A percentile compares a stretch with the other conserved stretches of the same genome.
Evolutionary conservation across 1,140 invertebrate species (phyloP).

Genomic region (Ceratosolen fusciceps): DNA sequence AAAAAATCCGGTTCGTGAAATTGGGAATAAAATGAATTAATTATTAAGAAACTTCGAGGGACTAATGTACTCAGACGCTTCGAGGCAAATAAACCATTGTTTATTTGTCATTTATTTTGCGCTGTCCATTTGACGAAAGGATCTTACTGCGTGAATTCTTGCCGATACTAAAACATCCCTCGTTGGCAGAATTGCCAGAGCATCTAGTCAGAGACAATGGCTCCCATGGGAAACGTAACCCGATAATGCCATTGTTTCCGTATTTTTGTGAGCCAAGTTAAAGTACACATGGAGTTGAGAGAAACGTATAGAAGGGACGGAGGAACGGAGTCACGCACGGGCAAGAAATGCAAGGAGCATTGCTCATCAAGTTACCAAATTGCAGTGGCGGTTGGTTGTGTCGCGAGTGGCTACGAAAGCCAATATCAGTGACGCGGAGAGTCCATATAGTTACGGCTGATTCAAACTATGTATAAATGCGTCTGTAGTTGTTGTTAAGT

Average conservation of each 20-base stretch:
- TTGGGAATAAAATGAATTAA: no score
- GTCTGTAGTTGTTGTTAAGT: not conserved
- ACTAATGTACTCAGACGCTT: no score
- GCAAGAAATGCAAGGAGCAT: not conserved
- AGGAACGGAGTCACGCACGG: no score
- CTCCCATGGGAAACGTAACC: not conserved
- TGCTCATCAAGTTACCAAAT: not conserved
- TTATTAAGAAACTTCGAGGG: no score
- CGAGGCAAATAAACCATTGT: no score
- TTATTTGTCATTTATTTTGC: no score
- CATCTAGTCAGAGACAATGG: not conserved
- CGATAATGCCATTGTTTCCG: slow-evolving; percentile 3
- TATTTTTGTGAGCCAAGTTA: not conserved
- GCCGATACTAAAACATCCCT: not conserved
- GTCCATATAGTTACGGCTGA: not conserved
- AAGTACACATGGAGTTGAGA: not conserved
- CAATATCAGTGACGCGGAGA: not conserved
- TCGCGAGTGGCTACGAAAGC: not conserved
- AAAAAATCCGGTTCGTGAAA: no score
- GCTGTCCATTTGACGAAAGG: no score
- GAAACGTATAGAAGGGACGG: not conserved
- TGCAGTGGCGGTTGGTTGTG: not conserved
- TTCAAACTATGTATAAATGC: not conserved
- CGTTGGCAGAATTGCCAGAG: not conserved
- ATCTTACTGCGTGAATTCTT: no score